These are phyloP conservation scores for Chromoteleia sp. DNA, from an alignment of 2,888 invertebrate species.

Conservation along the genomic window DNA sequence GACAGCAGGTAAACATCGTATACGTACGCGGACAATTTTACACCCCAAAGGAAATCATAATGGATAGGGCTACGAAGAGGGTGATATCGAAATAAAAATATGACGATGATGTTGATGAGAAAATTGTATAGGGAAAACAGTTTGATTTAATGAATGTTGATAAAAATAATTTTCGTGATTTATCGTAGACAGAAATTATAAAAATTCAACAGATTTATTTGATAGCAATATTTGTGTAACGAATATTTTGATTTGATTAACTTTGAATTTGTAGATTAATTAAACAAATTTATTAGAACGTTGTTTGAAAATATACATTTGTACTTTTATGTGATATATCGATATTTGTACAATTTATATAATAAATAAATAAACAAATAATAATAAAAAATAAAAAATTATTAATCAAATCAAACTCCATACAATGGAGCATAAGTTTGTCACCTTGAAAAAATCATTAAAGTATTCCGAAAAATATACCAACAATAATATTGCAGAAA, in stretches of 20 bases:
- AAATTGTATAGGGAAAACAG: slow-evolving; percentile 7
- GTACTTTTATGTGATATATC: too few species aligned
- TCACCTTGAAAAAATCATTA: slow-evolving; percentile 7
- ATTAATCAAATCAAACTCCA: neutral
- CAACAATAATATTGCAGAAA: slow-evolving; percentile 10
- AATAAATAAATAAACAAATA: too few species aligned
- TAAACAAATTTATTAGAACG: too few species aligned
- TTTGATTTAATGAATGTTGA: slow-evolving; percentile 6
- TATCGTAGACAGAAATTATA: neutral
- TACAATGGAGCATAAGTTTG: neutral
- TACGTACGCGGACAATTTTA: slow-evolving; percentile 17
- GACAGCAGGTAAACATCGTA: slow-evolving; percentile 39
- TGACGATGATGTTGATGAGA: slow-evolving; percentile 13
- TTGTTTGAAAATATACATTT: too few species aligned
- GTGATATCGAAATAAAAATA: neutral
- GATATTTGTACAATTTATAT: too few species aligned
- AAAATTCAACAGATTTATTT: too few species aligned
- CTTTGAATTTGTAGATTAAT: too few species aligned
- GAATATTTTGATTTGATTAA: too few species aligned
- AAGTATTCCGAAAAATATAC: neutral
- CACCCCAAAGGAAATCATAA: slow-evolving; percentile 41
- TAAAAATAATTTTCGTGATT: neutral
- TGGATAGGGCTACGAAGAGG: slow-evolving; percentile 13
- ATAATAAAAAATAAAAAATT: too few species aligned
- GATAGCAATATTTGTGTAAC: too few species aligned